phyloP scores from a whole-genome alignment of 2,888 invertebrate species.

The Clostera curtula region DNA sequence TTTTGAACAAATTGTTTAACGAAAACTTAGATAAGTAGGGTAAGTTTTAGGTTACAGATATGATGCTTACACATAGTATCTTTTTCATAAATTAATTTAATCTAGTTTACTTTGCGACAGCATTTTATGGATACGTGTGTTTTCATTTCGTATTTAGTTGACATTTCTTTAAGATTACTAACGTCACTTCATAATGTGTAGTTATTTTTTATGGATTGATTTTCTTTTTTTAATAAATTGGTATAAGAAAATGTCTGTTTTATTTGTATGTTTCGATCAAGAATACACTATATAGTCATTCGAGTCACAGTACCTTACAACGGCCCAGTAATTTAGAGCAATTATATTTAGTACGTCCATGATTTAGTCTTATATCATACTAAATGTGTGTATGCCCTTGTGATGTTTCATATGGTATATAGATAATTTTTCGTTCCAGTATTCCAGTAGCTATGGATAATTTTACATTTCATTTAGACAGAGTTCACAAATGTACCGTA shows the following conservation, averaged over 20 bases:
- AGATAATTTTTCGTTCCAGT: no score
- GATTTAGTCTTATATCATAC: no score
- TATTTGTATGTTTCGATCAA: constrained; percentile 5
- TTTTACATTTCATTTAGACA: constrained; percentile 38
- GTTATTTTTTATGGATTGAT: constrained; percentile 67
- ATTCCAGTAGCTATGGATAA: no score
- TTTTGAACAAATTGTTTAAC: constrained; percentile 56
- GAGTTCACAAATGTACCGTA: no score
- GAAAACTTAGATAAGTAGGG: constrained; percentile 28
- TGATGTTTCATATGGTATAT: no score
- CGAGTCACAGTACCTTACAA: no score
- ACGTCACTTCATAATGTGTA: constrained; percentile 49
- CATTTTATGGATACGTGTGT: constrained; percentile 31
- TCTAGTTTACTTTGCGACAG: constrained; percentile 22
- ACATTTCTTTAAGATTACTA: constrained; percentile 52
- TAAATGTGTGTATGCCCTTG: no score
- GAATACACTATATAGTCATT: background rate
- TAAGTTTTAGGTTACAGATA: constrained; percentile 38
- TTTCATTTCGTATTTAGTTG: constrained; percentile 51
- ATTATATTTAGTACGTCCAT: no score
- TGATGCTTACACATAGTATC: constrained; percentile 31
- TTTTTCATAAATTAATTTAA: constrained; percentile 28
- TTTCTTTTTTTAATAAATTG: constrained; percentile 66
- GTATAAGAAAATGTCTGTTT: constrained; percentile 33
- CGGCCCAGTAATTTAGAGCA: no score